These are phyloP conservation scores for Phrynocephalus forsythii DNA, from an alignment of 2,797 vertebrate species.

Conservation along the genomic window DNA sequence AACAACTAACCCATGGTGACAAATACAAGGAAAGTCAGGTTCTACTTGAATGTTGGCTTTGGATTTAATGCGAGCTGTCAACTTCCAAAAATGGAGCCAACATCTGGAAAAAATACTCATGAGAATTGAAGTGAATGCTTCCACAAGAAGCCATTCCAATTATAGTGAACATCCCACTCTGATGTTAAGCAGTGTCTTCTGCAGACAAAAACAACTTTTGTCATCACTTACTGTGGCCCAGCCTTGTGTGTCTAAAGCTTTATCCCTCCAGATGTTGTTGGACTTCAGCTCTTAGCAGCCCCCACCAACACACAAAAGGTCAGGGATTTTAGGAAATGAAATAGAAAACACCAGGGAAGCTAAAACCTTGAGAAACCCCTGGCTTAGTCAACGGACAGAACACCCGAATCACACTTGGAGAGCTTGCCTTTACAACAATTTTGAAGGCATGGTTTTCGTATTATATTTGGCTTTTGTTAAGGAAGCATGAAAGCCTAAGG, in stretches of 20 bases:
- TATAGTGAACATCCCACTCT: background rate
- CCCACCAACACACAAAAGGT: background rate
- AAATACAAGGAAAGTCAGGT: no score
- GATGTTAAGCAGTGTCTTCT: background rate
- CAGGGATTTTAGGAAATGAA: background rate
- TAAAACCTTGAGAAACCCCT: background rate
- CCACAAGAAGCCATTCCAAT: no score
- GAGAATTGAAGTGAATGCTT: no score
- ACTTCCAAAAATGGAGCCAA: background rate
- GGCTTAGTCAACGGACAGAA: background rate
- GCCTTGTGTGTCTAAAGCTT: background rate
- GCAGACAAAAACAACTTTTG: background rate
- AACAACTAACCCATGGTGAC: background rate
- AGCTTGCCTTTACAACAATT: background rate
- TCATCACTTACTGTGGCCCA: background rate
- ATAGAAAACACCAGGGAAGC: background rate
- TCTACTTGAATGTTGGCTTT: background rate
- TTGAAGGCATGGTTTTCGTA: background rate
- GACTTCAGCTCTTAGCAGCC: background rate
- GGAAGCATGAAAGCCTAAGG: no score
- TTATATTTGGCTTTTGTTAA: background rate
- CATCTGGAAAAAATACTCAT: background rate
- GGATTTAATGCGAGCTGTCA: background rate
- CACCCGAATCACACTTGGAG: background rate
- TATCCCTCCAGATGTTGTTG: background rate